phyloP scores from a whole-genome alignment of 2,888 invertebrate species.

The Tribolium freemani region DNA sequence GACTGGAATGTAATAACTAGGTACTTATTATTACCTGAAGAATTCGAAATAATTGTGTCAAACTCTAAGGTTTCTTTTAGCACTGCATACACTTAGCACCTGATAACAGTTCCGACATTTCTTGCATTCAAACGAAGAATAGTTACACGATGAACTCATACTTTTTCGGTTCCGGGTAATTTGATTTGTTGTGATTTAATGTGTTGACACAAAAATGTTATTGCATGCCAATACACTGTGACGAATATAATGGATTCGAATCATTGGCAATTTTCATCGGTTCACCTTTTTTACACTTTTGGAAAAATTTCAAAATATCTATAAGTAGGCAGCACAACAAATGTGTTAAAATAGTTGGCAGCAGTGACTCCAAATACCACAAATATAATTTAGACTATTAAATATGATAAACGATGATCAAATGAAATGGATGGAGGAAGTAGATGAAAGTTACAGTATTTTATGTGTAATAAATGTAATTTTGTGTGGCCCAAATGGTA shows the following conservation, averaged over 20 bases:
- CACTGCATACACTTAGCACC: background rate
- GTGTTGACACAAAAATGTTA: slow-evolving; percentile 11
- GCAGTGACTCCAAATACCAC: background rate
- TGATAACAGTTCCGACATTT: slow-evolving; percentile 1
- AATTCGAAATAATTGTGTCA: too few relatives aligned
- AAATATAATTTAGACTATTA: background rate
- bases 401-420: background rate
- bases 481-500: background rate
- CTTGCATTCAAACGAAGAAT: background rate
- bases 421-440: slow-evolving; percentile 1
- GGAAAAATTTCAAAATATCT: background rate
- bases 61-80: background rate
- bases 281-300: background rate
- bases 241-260: background rate
- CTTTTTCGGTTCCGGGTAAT: slow-evolving; percentile 12
- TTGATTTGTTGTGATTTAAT: slow-evolving; percentile 18
- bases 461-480: slow-evolving; percentile 20
- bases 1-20: too few relatives aligned
- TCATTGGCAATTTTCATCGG: background rate
- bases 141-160: slow-evolving; percentile 8
- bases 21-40: too few relatives aligned
- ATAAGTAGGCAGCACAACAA: background rate
- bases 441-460: background rate
- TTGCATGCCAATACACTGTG: background rate
- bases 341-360: background rate